Evolutionary conservation across 2,113 vertebrate species (phyloP), one percentile per base, ranked within the genome.

Genomic region (Scomber japonicus): DNA sequence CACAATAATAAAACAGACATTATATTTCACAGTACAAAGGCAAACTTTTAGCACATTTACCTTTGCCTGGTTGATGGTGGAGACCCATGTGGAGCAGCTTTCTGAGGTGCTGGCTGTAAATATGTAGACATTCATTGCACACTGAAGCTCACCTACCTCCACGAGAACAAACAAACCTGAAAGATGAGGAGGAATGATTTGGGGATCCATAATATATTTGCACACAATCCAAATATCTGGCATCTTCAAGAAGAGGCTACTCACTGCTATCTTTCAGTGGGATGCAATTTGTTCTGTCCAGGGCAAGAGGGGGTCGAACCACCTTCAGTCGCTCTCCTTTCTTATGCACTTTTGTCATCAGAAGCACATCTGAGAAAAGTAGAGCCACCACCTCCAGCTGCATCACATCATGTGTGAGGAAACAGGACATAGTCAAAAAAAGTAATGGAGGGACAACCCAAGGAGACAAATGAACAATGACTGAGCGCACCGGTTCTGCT

Each of bases 301-400:
- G 86, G 77, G 95, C 88, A 79, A 97, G 83, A 3, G 96, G 96
- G 48, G 96, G 95, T 0, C 94, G 95, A 50, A 96, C 91, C 45
- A 97, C 92, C 81, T 96, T 97, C 81, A 94, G 94, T 50, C 88
- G 92, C 72, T 96, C 95, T 0, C 83, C 87, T 89, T 94, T 97
- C 87, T 95, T 96, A n/a, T 93, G 95, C 24, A 87, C 83, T 92
- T 97, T 97, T 67, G 96, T 95, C 75, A 97, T 80, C 50, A 97
- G 92, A 35, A 97, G 90, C 17, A 96, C 92, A 5, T 97, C 96
- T 1, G 96, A 95, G 92, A 97, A 97, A 35, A 97, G 95, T 66
- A 97, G 94, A 56, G 95, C 92, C 83, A 96, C 87, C 45, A 94
- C 92, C 2, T 97, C 96, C 85, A 95, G 73, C 96, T 96, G 83